Evolutionary conservation across 2,113 vertebrate genomes (phyloP).

Genomic region (Recurvirostra avosetta): DNA sequence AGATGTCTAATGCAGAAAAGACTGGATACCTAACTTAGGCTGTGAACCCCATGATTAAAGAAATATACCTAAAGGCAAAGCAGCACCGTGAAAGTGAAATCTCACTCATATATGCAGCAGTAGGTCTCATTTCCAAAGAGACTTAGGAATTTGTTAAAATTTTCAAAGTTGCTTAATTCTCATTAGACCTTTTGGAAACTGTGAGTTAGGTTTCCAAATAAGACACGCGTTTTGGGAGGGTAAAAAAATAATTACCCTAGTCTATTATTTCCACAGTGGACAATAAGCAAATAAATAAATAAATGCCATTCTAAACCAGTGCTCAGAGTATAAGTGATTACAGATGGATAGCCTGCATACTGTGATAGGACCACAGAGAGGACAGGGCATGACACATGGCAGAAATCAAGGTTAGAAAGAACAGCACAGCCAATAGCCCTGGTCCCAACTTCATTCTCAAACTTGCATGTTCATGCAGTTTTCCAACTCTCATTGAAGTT

Average conservation of each 20-base stretch:
- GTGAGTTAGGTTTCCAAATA: background rate
- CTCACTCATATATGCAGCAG: no score
- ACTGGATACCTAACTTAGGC: background rate
- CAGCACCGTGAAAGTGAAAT: background rate
- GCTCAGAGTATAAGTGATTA: background rate
- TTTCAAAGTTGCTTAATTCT: background rate
- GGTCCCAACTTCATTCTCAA: background rate
- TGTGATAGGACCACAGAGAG: background rate
- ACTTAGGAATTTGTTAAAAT: background rate
- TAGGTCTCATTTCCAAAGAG: background rate
- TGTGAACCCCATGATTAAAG: background rate
- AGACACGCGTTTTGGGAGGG: background rate
- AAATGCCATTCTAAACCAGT: background rate
- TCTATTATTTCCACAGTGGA: background rate
- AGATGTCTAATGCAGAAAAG: background rate
- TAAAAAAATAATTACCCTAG: rapidly evolving
- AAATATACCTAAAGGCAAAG: background rate
- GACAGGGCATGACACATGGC: background rate
- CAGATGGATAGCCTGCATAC: background rate
- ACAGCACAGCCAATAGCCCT: background rate
- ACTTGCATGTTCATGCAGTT: background rate
- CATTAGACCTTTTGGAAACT: background rate
- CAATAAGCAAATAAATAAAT: background rate
- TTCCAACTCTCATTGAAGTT: background rate
- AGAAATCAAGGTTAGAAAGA: background rate